A percentile compares a stretch with the other conserved stretches of the same genome.
phyloP scores from a whole-genome alignment of 2,888 invertebrate genomes.

The Flabesymbios commensalis region DNA sequence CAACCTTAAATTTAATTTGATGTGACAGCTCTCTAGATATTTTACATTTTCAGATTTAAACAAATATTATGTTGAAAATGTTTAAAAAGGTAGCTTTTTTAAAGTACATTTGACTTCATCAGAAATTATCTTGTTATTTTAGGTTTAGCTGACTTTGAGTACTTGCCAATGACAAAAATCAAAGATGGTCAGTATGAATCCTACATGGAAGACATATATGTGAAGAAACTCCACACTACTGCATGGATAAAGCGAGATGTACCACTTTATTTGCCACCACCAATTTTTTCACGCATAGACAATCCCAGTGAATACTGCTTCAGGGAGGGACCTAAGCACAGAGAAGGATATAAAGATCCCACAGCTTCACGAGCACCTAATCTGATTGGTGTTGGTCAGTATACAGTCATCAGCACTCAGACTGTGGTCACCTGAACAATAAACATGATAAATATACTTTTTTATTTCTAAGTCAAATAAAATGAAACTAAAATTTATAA shows the following conservation, averaged over 20 bases:
- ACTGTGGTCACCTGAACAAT: too few relatives aligned
- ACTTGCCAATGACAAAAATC: slow-evolving; percentile 71
- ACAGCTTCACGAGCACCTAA: too few relatives aligned
- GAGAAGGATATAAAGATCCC: too few relatives aligned
- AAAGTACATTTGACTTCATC: neutral
- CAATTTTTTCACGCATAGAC: slow-evolving; percentile 79
- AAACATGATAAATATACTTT: too few relatives aligned
- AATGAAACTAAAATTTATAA: too few relatives aligned
- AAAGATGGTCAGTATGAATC: neutral
- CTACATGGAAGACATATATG: slow-evolving; percentile 28
- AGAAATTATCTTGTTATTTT: slow-evolving; percentile 45
- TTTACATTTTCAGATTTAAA: too few relatives aligned
- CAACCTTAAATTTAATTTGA: too few relatives aligned
- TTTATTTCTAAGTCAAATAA: too few relatives aligned
- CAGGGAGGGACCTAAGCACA: slow-evolving; percentile 35
- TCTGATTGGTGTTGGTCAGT: too few relatives aligned
- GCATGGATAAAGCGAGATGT: slow-evolving; percentile 69
- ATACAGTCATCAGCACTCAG: too few relatives aligned
- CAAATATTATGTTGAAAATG: too few relatives aligned
- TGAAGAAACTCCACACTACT: slow-evolving; percentile 35
- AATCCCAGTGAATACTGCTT: slow-evolving; percentile 61
- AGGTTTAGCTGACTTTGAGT: slow-evolving; percentile 92
- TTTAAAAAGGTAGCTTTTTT: neutral
- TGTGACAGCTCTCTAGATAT: too few relatives aligned
- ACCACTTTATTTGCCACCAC: slow-evolving; percentile 75